Conservation (phyloP, 2,888 invertebrate species). For the Apotomis capreana region DNA sequence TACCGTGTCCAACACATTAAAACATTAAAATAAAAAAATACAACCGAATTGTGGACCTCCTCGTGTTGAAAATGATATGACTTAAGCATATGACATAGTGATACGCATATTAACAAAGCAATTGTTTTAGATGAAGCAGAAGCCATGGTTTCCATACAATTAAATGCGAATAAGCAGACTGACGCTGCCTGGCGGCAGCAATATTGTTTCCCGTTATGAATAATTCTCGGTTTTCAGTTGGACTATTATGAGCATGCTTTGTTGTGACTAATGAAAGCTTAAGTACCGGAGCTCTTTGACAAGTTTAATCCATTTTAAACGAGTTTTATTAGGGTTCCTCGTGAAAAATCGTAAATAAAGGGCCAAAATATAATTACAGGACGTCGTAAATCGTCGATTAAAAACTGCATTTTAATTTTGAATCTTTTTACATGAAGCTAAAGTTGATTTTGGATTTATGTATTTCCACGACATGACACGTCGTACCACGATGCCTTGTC, state of each 20-base stretch:
- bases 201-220: slow-evolving; percentile 18
- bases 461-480: too few relatives aligned
- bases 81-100: not conserved
- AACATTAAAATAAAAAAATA: too few relatives aligned
- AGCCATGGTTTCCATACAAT: slow-evolving; percentile 18
- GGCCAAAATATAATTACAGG: too few relatives aligned
- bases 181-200: slow-evolving; percentile 10
- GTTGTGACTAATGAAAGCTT: slow-evolving; percentile 3
- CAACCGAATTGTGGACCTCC: too few relatives aligned
- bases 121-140: slow-evolving; percentile 12
- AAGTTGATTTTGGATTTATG: too few relatives aligned
- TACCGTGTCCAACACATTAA: too few relatives aligned
- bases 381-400: too few relatives aligned
- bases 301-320: not conserved
- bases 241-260: slow-evolving; percentile 12
- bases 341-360: too few relatives aligned
- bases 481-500: too few relatives aligned
- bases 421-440: too few relatives aligned
- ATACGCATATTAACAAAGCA: slow-evolving; percentile 1
- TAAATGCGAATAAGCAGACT: slow-evolving; percentile 29
- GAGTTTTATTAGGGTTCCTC: not conserved
- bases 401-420: too few relatives aligned
- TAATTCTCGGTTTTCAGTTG: slow-evolving; percentile 18
- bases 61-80: not conserved
- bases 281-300: slow-evolving; percentile 1